Evolutionary conservation across 2,888 invertebrate species (phyloP).

Genomic region (Notocelia uddmanniana): DNA sequence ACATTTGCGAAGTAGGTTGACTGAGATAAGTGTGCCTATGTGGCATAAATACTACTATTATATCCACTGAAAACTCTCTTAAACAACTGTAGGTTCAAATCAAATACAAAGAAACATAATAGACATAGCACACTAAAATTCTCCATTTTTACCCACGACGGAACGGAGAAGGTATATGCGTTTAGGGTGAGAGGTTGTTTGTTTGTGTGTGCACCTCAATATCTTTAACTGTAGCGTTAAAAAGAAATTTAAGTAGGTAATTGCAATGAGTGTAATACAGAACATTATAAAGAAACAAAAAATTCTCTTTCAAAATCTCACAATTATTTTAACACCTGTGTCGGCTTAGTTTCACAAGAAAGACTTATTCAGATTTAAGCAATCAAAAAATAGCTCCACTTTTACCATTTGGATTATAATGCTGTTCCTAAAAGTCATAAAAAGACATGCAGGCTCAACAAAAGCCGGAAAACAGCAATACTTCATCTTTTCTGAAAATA

Average conservation of each 20-base stretch:
- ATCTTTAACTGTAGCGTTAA: not conserved
- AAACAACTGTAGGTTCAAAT: too few relatives aligned
- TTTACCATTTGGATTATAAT: constrained; percentile 8
- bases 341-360: constrained; percentile 3
- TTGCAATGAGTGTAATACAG: not conserved
- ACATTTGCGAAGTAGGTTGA: too few relatives aligned
- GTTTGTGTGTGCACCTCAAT: too few relatives aligned
- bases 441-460: constrained; percentile 12
- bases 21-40: too few relatives aligned
- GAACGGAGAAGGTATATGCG: too few relatives aligned
- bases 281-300: not conserved
- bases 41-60: too few relatives aligned
- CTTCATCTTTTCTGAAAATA: not conserved
- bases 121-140: too few relatives aligned
- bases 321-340: not conserved
- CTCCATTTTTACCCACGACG: too few relatives aligned
- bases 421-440: constrained; percentile 27
- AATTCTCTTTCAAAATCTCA: not conserved
- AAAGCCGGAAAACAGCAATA: not conserved
- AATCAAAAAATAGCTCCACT: not conserved
- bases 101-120: too few relatives aligned
- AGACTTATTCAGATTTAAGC: constrained; percentile 5
- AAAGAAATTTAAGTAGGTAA: not conserved
- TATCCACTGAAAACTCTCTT: too few relatives aligned
- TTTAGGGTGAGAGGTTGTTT: too few relatives aligned